These are phyloP conservation scores for Epizoanthus illoricatus DNA, from an alignment of 92 coral and sea anemone species.

Conservation along the genomic window DNA sequence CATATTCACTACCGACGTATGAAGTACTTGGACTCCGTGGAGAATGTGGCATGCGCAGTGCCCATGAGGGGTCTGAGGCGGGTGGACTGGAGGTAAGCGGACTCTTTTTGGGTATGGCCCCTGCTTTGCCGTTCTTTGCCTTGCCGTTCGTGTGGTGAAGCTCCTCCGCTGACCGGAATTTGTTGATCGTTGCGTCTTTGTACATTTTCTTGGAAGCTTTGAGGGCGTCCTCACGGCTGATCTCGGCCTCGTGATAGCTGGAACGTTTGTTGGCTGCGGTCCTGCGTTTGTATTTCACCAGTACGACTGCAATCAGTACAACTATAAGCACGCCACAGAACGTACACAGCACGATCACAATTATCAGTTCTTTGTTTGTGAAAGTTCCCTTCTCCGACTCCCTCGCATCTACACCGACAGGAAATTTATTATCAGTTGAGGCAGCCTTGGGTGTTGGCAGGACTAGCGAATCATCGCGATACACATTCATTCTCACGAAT, in stretches of 20 bases:
- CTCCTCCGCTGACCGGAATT: constrained; percentile 46
- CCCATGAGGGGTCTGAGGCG: constrained; percentile 39
- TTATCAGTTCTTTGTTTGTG: constrained; percentile 63
- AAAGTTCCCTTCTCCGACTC: constrained; percentile 50
- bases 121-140: constrained; percentile 51
- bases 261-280: constrained; percentile 48
- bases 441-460: not conserved
- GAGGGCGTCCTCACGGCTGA: constrained; percentile 81
- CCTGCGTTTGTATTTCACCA: constrained; percentile 58
- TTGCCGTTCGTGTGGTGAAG: constrained; percentile 30
- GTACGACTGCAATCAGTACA: constrained; percentile 51
- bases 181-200: constrained; percentile 68
- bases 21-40: constrained; percentile 46
- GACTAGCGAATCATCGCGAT: constrained; percentile 30
- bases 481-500: constrained; percentile 50
- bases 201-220: constrained; percentile 91
- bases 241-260: constrained; percentile 76
- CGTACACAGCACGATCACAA: constrained; percentile 68
- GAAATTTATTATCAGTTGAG: constrained; percentile 27
- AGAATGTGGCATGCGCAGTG: constrained; percentile 36
- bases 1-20: constrained; percentile 53
- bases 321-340: constrained; percentile 56
- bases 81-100: constrained; percentile 52
- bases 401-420: constrained; percentile 41
- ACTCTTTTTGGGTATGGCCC: constrained; percentile 57